Evolutionary conservation across 1,140 invertebrate species (phyloP), one percentile per base, ranked within the genome.

Genomic region (Wasmannia auropunctata): DNA sequence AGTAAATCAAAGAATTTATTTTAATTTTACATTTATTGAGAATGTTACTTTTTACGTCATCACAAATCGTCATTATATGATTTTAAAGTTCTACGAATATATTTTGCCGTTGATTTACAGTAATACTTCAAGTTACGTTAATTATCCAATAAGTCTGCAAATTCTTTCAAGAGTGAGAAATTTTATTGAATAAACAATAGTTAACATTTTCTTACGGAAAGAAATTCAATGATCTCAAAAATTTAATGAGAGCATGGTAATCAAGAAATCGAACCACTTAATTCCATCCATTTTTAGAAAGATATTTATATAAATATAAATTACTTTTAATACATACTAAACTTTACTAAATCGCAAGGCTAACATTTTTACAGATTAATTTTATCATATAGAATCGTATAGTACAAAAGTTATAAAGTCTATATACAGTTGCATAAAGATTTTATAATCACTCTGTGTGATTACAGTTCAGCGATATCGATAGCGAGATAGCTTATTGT

Each of bases 311-410:
- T 43, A 43, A 11, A 11, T 31, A 31, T 60, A 16, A 5, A 28
- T 60, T 1, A 31, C 3, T 63, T 19, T n/a, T 22, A 22, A n/a
- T n/a, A 60, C 14, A 2, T 28, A 65, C 0, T 65, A 65, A 65
- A 37, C 5, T 65, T 40, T 6, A 43, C 2, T 67, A 43, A 67
- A 19, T 19, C 31, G 6, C 3, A n/a, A 46, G 16, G 10, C 14
- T 28, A 28, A 67, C 28, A 25, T 19, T 65, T 67, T 43, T 67
- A 43, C 2, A 63, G 7, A 63, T 67, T 67, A 67, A 67, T 67
- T 67, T 63, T 67, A 43, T 67, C 2, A 37, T 67, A 16, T 16
- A 46, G 22, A 2, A n/a, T 14, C 0, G 19, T n/a, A n/a, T n/a
- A n/a, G n/a, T n/a, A n/a, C n/a, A n/a, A 31, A 40, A 22, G 2